These are phyloP conservation scores for Torymus texanus DNA, from an alignment of 2,888 invertebrate species.

Conservation along the genomic window DNA sequence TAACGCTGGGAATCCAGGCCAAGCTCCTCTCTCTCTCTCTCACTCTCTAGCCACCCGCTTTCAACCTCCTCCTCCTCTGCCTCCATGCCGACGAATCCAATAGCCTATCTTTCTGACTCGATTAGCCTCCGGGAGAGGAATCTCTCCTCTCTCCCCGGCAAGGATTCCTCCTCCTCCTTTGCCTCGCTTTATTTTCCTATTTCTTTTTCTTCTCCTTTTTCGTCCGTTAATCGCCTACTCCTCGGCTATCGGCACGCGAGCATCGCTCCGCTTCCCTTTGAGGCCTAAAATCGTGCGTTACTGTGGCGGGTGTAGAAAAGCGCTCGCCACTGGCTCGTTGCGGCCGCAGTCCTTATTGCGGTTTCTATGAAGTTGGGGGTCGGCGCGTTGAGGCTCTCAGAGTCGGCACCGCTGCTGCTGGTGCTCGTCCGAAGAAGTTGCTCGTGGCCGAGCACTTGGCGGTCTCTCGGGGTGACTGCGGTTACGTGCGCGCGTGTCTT, in stretches of 20 bases:
- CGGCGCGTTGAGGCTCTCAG: conserved; percentile 4
- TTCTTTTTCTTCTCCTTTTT: too few relatives aligned
- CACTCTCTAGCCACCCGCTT: conserved; percentile 1
- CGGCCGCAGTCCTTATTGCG: conserved; percentile 16
- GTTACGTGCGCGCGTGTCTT: background rate
- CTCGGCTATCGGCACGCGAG: too few relatives aligned
- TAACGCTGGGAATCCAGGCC: conserved; percentile 56
- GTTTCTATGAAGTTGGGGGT: background rate
- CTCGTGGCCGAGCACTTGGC: conserved; percentile 19
- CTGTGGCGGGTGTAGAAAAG: background rate
- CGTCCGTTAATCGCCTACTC: too few relatives aligned
- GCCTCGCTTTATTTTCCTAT: too few relatives aligned
- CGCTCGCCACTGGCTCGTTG: background rate
- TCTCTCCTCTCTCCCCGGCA: background rate
- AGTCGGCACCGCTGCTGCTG: too few relatives aligned
- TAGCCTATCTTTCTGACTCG: conserved; percentile 54
- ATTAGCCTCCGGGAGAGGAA: conserved; percentile 52
- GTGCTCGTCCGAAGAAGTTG: conserved; percentile 9
- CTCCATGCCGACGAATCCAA: conserved; percentile 30
- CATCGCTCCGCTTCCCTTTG: too few relatives aligned
- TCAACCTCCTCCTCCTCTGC: conserved; percentile 1
- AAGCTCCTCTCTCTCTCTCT: conserved; percentile 43
- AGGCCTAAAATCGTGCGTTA: too few relatives aligned
- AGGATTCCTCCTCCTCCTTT: too few relatives aligned
- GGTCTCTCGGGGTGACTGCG: background rate